Base-by-base conservation (phyloP, 2,797 vertebrate genomes). In the Petrocephalus schoutedeni region DNA sequence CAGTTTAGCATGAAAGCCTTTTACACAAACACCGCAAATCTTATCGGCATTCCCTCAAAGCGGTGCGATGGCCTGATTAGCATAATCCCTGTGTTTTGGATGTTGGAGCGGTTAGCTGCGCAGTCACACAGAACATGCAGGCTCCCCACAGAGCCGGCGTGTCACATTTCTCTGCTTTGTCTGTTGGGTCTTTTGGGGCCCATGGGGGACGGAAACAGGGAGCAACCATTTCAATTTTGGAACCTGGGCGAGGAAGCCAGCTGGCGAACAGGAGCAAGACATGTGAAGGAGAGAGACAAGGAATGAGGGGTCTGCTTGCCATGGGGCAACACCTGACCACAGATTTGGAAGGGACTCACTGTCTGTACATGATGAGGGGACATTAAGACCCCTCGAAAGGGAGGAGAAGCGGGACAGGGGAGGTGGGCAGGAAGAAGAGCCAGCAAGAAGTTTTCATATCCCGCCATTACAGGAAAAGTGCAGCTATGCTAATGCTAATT, bases 61-160 rank as follows among this genome's bases (percentile, higher is more conserved):
- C 45, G 59, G 5, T n/a, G 58, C 59, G 84, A 64, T 67, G 58
- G 45, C 14, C 12, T 19, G 23, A 71, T 88, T 88, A 67, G 49
- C 88, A 85, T 87, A 87, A 89, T 83, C 45, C 58, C 49, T 41
- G 16, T 57, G 19, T 87, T 71, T 83, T 64, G 57, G 36, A 41
- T 84, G 16, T 67, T 1, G 8, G 87, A 84, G 53, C 41, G 12
- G 77, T 67, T 12, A 56, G 45, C 3, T 16, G 71, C 3, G 4
- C 41, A 59, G 67, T 82, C 85, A 61, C 53, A 61, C 54, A 71
- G 54, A 86, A 12, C 71, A 8, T 59, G 23, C 41, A 4, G 5
- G 45, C 45, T 84, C 77, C 67, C 88, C n/a, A 8, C 21, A 32
- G 49, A 84, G 45, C 57, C 51, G 21, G 77, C 21, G 7, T 28